A percentile compares a stretch with the other conserved stretches of the same genome.
Evolutionary conservation across 2,888 invertebrate genomes (phyloP).

Genomic region (Tineola bisselliella): DNA sequence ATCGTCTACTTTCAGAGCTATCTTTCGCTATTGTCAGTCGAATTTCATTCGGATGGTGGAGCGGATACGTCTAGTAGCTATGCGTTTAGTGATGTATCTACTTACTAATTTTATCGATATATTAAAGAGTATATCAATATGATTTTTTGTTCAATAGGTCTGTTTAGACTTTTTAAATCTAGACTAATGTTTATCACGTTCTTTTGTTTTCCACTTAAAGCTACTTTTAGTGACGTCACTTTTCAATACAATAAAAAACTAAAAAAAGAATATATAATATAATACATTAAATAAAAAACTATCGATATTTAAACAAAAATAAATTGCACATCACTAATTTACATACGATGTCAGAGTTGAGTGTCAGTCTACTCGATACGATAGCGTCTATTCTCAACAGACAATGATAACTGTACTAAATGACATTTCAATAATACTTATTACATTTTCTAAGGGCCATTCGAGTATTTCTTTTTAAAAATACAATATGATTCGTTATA

Average conservation of each 20-base stretch:
- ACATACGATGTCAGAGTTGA: constrained; percentile 10
- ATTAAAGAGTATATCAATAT: no score
- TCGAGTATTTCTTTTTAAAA: background rate
- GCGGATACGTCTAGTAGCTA: constrained; percentile 3
- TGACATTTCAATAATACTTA: constrained; percentile 11
- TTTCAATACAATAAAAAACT: no score
- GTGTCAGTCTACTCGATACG: constrained; percentile 12
- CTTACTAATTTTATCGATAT: background rate
- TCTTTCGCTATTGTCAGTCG: constrained; percentile 8
- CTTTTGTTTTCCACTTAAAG: no score
- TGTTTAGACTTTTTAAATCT: no score
- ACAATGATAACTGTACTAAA: constrained; percentile 11
- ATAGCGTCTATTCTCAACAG: constrained; percentile 6
- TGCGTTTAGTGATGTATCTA: background rate
- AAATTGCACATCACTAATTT: background rate
- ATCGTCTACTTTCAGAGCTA: constrained; percentile 5
- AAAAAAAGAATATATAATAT: no score
- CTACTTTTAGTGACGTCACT: no score
- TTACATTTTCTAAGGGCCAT: background rate
- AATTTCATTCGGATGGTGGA: constrained; percentile 3
- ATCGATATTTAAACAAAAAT: background rate
- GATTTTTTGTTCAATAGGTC: no score
- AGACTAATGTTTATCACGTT: no score
- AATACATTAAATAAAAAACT: background rate
- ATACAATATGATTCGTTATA: no score